Evolutionary conservation across 2,797 vertebrate species (phyloP), one percentile per base, ranked within the genome.

Genomic region (Dryobates pubescens): DNA sequence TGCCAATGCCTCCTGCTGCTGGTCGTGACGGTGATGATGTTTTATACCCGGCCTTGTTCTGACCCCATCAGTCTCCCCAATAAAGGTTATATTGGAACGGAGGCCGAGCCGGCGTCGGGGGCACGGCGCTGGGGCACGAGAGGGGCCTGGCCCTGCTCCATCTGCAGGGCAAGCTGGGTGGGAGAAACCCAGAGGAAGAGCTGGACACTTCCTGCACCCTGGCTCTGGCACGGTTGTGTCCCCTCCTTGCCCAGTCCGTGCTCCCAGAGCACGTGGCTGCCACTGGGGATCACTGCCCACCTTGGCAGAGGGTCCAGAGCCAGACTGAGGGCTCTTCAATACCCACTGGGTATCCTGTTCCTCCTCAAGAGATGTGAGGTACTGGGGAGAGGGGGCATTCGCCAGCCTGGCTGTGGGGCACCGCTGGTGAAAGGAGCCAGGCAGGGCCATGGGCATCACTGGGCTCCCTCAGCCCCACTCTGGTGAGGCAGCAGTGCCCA

Each of bases 41-140:
- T 97, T 96, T 96, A 88, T 96, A 96, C 86, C 95, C 81, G 20
- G 96, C 94, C 96, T 96, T 95, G 92, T 96, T 95, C 94, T 87
- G 51, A 70, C 62, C 76, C 47, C 58, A 74, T 90, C 61, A 29
- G 84, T 88, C 90, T 94, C 95, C 94, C 88, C 92, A 97, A 96
- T 97, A 96, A 97, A 97, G 92, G 24, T 96, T 95, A 93, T 95
- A 95, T 94, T 95, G 95, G 92, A 97, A 93, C 63, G 70, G 91
- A 68, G 2, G 1, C 4, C 0, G 6, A 56, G 53, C 38, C 0
- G 2, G 53, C 2, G 2, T 92, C 47, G 8, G 23, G 17, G 11
- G 9, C 0, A 1, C 0, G 1, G 56, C 3, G 1, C 70, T 43
- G 84, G 3, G 71, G 76, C 38, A n/a, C 34, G 45, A 27, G 34